Base-by-base conservation (phyloP, 1,140 invertebrate species). In the Sinella curviseta region DNA sequence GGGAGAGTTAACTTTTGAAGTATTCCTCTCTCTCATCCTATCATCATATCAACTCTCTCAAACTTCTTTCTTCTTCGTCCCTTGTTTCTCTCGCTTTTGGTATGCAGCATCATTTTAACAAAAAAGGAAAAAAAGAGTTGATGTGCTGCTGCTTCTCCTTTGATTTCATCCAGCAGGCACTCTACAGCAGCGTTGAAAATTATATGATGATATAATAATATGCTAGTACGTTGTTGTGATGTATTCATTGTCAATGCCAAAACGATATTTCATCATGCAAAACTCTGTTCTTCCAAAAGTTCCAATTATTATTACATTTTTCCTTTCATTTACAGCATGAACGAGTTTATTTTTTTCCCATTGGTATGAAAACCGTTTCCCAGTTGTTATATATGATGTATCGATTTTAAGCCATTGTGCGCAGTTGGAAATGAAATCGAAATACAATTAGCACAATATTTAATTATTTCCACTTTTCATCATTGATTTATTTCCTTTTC, bases 1-100 rank as follows among this genome's bases (percentile, higher is more conserved):
- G 28, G 65, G 31, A 70, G 65, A 70, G 26, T 70, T 70, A 70
- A 70, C 65, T 70, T 70, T 70, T 70, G 3, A n/a, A 65, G 57
- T 65, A n/a, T 65, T n/a, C 4, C 57, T 8, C 8, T 16, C 26
- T 65, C 24, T 65, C 57, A 12, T 8, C 8, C 39, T 48, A 20
- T 8, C 20, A 12, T 20, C 39, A 48, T 48, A 48, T 8, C 20
- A 20, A 8, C 20, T 48, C 20, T 48, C 8, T 48, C 57, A 65
- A 48, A 48, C 39, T 48, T 20, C 8, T 20, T 65, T 65, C 24
- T 65, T 26, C 57, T 65, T 65, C 24, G 26, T 8, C 26, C 14
- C 57, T 65, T 65, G 24, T 65, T 65, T 4, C 24, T 26, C 24
- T 65, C 57, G 8, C 8, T 48, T 48, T 48, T 48, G 39, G 39